Evolutionary conservation across 1,140 invertebrate genomes (phyloP).

Genomic region (Tetramorium alpestre): DNA sequence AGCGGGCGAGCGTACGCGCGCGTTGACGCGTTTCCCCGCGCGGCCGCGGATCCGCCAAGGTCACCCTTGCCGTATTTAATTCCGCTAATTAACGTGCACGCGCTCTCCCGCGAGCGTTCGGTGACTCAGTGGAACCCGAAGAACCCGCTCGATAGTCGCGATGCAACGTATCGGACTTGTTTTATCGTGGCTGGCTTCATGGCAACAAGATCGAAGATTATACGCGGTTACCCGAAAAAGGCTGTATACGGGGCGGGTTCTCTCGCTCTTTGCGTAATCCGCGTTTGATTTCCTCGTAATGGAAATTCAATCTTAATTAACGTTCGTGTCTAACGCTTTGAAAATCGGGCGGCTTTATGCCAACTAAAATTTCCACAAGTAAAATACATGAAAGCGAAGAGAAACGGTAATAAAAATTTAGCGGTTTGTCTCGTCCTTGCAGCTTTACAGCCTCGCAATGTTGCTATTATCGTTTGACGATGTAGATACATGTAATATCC

Average conservation of each 20-base stretch:
- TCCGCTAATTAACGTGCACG: slow-evolving; percentile 54
- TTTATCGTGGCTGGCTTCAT: slow-evolving; percentile 42
- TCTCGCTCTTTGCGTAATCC: slow-evolving; percentile 33
- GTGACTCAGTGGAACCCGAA: slow-evolving; percentile 46
- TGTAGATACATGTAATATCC: neutral
- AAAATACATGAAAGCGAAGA: neutral
- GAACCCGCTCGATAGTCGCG: slow-evolving; percentile 57
- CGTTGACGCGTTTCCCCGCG: slow-evolving; percentile 4
- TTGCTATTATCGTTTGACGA: neutral
- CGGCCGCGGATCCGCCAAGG: neutral
- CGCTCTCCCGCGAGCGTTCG: slow-evolving; percentile 36
- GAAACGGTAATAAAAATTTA: neutral
- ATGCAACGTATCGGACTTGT: slow-evolving; percentile 47
- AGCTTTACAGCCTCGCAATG: neutral
- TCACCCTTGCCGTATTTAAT: slow-evolving; percentile 43
- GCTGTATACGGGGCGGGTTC: neutral
- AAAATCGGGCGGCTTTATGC: slow-evolving; percentile 2
- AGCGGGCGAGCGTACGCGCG: neutral
- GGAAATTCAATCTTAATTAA: slow-evolving; percentile 31
- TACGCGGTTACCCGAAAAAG: slow-evolving; percentile 40
- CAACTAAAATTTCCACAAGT: neutral
- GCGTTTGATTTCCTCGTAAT: slow-evolving; percentile 35
- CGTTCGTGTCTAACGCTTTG: neutral
- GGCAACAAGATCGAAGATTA: slow-evolving; percentile 58
- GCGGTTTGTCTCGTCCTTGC: neutral